Conservation (phyloP, 2,797 vertebrate species). For the Tolypeutes matacus region DNA sequence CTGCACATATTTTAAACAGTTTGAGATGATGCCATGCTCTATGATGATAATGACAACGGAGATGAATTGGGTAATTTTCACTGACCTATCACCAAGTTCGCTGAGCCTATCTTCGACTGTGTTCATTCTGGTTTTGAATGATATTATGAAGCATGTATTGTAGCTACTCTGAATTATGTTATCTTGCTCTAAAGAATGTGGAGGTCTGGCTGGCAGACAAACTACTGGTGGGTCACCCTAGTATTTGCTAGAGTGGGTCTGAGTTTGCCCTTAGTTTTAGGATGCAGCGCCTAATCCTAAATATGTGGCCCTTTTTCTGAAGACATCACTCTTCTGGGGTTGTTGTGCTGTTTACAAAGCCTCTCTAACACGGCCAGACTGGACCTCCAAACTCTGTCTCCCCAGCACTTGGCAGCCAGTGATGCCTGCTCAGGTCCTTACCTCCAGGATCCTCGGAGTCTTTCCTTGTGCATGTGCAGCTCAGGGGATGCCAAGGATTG, state of each 20-base stretch:
- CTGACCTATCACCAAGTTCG: too few relatives aligned
- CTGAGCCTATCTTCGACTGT: not conserved
- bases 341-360: not conserved
- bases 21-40: not conserved
- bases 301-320: not conserved
- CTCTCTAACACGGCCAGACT: not conserved
- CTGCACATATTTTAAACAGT: too few relatives aligned
- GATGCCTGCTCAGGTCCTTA: not conserved
- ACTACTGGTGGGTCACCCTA: not conserved
- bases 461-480: not conserved
- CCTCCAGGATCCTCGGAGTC: not conserved
- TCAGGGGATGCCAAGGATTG: not conserved
- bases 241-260: too few relatives aligned
- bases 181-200: not conserved
- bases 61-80: too few relatives aligned
- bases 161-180: not conserved
- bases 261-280: not conserved
- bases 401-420: not conserved
- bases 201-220: not conserved
- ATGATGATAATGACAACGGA: not conserved
- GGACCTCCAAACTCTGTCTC: not conserved
- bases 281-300: not conserved
- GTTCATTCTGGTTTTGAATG: not conserved
- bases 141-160: not conserved
- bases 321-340: not conserved